These are phyloP conservation scores for Anoura caudifer DNA, from an alignment of 2,113 vertebrate species.

Conservation along the genomic window DNA sequence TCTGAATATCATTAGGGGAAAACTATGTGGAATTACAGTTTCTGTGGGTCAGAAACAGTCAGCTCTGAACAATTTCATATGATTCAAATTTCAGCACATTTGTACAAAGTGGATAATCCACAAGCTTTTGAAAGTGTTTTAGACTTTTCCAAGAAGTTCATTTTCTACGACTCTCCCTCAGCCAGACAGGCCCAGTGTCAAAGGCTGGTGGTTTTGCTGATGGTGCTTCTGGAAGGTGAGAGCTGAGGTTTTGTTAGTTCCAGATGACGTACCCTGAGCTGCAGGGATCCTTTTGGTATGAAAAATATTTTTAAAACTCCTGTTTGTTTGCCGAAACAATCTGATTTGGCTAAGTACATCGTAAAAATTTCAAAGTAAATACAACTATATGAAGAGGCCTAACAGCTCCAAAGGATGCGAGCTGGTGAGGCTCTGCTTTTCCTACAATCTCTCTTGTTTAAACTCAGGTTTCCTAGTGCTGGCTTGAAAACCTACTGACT, in stretches of 20 bases:
- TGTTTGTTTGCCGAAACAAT: conserved; percentile 4
- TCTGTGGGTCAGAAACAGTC: neutral
- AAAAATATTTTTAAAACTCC: conserved; percentile 4
- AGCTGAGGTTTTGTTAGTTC: neutral
- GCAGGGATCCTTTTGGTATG: neutral
- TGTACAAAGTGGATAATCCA: neutral
- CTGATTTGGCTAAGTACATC: neutral
- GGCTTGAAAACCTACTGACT: neutral
- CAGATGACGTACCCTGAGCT: neutral
- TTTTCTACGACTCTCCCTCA: neutral
- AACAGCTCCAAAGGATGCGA: neutral
- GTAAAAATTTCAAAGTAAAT: conserved; percentile 16
- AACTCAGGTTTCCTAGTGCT: neutral
- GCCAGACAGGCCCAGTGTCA: neutral
- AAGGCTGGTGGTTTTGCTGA: neutral
- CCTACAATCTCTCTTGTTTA: neutral
- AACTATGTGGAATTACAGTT: neutral
- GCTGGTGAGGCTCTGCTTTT: neutral
- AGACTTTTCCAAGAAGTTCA: neutral
- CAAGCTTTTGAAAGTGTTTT: neutral
- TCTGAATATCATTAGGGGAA: neutral
- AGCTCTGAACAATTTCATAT: neutral
- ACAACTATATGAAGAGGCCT: neutral
- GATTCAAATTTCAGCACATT: neutral
- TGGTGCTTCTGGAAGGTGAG: neutral